Evolutionary conservation across 1,140 invertebrate species (phyloP).

Genomic region (Papilio machaon): DNA sequence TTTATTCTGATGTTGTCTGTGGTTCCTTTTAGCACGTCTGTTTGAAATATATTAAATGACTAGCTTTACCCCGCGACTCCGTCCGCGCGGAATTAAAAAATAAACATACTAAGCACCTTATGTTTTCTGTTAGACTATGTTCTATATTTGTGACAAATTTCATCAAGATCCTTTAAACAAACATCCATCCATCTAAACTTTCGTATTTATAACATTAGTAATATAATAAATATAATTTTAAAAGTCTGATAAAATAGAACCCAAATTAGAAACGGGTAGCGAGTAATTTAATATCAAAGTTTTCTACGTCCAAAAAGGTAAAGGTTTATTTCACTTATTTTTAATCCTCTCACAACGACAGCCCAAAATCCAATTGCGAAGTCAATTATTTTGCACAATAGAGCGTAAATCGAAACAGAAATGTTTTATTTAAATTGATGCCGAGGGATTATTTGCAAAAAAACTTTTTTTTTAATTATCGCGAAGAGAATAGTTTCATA

Average conservation of each 20-base stretch:
- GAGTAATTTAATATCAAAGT: slow-evolving; percentile 11
- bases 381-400: slow-evolving; percentile 34
- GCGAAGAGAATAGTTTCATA: not conserved
- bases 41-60: not conserved
- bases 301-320: slow-evolving; percentile 8
- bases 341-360: slow-evolving; percentile 25
- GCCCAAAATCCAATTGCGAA: slow-evolving; percentile 19
- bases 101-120: no score
- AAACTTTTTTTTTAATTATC: not conserved
- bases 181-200: no score
- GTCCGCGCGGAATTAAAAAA: no score
- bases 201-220: no score
- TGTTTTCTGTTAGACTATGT: no score
- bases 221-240: not conserved
- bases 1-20: not conserved
- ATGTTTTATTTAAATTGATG: slow-evolving; percentile 23
- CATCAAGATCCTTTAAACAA: no score
- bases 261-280: not conserved
- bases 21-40: not conserved
- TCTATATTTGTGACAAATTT: no score
- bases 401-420: slow-evolving; percentile 33
- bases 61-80: not conserved
- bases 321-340: slow-evolving; percentile 33
- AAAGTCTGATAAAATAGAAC: not conserved
- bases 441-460: not conserved